phyloP scores from a whole-genome alignment of 2,888 invertebrate genomes.

The Osmoderma eremita region DNA sequence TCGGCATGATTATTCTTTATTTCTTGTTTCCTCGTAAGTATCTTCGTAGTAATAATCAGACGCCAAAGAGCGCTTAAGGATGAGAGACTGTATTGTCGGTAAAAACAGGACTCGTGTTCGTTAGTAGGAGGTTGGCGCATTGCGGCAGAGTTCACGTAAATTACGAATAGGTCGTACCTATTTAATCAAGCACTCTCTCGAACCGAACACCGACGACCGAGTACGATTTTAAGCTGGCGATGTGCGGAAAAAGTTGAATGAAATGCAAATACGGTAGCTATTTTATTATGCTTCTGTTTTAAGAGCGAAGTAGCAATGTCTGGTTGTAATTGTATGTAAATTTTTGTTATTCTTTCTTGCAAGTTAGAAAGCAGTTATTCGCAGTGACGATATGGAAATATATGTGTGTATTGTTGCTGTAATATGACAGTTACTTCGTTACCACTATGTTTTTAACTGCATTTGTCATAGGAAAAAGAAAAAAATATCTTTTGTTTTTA shows the following conservation, averaged over 20 bases:
- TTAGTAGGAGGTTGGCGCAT: slow-evolving; percentile 44
- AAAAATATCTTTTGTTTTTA: too few species aligned
- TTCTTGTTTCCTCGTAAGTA: slow-evolving; percentile 29
- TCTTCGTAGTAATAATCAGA: slow-evolving; percentile 22
- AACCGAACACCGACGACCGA: slow-evolving; percentile 23
- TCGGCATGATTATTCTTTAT: slow-evolving; percentile 30
- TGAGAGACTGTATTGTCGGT: slow-evolving; percentile 13
- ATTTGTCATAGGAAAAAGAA: too few species aligned
- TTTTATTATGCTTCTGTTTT: neutral
- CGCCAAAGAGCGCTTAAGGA: slow-evolving; percentile 6
- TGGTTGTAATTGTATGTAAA: too few species aligned
- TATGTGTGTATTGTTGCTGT: too few species aligned
- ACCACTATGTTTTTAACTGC: too few species aligned
- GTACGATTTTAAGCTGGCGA: slow-evolving; percentile 3
- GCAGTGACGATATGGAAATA: too few species aligned
- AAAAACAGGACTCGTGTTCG: slow-evolving; percentile 17
- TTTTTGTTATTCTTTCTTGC: too few species aligned
- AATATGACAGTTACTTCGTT: too few species aligned
- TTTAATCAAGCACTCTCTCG: slow-evolving; percentile 18
- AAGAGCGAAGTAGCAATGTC: too few species aligned
- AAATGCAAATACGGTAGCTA: slow-evolving; percentile 19
- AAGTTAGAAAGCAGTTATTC: too few species aligned
- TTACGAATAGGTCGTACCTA: slow-evolving; percentile 24
- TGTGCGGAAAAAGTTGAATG: slow-evolving; percentile 7
- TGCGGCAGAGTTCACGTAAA: slow-evolving; percentile 49